A percentile compares a stretch with the other conserved stretches of the same genome.
phyloP scores from a whole-genome alignment of 2,113 vertebrate genomes.

The Heterochromis multidens region DNA sequence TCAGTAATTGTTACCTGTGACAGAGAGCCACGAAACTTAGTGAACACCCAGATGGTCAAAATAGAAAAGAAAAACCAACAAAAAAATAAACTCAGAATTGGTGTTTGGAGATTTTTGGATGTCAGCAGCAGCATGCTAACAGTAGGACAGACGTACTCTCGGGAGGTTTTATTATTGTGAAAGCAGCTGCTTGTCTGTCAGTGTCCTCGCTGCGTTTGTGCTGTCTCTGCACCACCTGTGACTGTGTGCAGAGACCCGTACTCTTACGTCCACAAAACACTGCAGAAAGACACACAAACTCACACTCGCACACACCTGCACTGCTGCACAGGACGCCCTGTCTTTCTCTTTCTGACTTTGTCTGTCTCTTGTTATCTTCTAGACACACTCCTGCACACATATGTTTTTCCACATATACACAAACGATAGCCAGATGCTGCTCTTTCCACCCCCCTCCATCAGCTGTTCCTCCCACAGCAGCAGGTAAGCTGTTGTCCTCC shows the following conservation, averaged over 20 bases:
- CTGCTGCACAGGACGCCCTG: not conserved
- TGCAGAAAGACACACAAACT: not conserved
- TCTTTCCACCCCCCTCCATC: not conserved
- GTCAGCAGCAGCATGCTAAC: constrained; percentile 42
- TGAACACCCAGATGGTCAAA: not conserved
- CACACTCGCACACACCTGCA: not conserved
- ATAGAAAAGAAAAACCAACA: not conserved
- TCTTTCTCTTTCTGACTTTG: not conserved
- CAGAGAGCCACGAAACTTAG: not conserved
- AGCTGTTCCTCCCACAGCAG: constrained; percentile 22
- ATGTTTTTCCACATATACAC: not conserved
- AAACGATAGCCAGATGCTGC: constrained; percentile 36
- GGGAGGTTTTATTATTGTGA: constrained; percentile 41
- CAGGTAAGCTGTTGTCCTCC: constrained; percentile 25
- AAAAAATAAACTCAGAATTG: not conserved
- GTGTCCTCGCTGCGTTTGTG: constrained; percentile 55
- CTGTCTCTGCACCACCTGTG: constrained; percentile 66
- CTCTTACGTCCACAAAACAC: not conserved
- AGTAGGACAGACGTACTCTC: constrained; percentile 32
- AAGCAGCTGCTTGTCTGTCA: constrained; percentile 71
- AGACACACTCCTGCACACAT: not conserved
- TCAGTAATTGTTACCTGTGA: not conserved
- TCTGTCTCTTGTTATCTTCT: not conserved
- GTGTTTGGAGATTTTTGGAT: constrained; percentile 24
- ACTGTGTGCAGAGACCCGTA: constrained; percentile 16